Evolutionary conservation across 1,140 invertebrate genomes (phyloP).

Genomic region (Metaphire vulgaris): DNA sequence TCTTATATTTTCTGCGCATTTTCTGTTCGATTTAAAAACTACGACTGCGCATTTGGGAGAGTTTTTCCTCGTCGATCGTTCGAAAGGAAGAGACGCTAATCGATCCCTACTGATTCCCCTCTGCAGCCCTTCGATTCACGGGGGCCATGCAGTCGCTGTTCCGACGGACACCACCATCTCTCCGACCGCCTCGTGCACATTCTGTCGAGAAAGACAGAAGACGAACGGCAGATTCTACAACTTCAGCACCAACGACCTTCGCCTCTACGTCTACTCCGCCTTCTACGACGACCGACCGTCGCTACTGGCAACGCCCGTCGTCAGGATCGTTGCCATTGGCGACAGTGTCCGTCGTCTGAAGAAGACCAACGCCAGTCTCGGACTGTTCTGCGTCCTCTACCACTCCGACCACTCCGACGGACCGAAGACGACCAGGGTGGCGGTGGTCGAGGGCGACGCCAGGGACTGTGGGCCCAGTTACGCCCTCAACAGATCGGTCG

Average conservation of each 20-base stretch:
- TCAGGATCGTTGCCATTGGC: conserved; percentile 7
- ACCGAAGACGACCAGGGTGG: background rate
- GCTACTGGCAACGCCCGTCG: background rate
- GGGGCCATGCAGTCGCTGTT: too few species aligned
- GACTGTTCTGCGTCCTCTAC: background rate
- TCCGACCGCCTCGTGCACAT: too few species aligned
- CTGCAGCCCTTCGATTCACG: too few species aligned
- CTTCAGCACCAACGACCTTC: background rate
- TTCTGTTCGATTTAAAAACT: too few species aligned
- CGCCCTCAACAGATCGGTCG: background rate
- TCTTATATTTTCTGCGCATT: too few species aligned
- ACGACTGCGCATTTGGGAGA: too few species aligned
- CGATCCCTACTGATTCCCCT: too few species aligned
- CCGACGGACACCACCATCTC: too few species aligned
- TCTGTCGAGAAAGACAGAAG: background rate
- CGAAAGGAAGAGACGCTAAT: too few species aligned
- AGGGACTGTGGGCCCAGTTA: background rate
- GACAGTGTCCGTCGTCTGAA: background rate
- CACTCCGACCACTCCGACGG: too few species aligned
- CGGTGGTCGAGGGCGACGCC: background rate
- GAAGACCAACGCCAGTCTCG: background rate
- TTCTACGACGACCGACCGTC: conserved; percentile 20
- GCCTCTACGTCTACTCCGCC: conserved; percentile 17
- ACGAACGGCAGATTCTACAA: conserved; percentile 7
- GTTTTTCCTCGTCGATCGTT: too few species aligned